Percentiles rank a stretch among this genome's conserved stretches.
phyloP scores from a whole-genome alignment of 2,888 invertebrate genomes.

The Kryphioiulus occultus region DNA sequence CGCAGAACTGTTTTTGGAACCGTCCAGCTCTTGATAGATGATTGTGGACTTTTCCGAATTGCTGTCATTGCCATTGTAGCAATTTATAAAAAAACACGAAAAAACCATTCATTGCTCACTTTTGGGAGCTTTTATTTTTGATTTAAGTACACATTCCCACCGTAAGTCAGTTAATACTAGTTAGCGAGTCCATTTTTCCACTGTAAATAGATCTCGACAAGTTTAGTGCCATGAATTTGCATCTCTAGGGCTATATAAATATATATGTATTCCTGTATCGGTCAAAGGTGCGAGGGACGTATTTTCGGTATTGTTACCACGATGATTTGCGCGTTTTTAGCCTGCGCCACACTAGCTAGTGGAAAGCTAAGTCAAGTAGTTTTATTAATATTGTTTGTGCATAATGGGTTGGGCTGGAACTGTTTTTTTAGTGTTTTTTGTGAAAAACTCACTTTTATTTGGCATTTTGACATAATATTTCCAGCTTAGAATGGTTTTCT shows the following conservation, averaged over 20 bases:
- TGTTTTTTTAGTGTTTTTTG: neutral
- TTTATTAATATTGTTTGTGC: constrained; percentile 13
- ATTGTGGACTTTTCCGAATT: constrained; percentile 36
- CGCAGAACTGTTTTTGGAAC: neutral
- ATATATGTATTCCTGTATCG: constrained; percentile 12
- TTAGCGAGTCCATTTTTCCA: constrained; percentile 26
- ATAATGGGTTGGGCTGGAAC: neutral
- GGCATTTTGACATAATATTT: neutral
- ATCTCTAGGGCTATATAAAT: constrained; percentile 12
- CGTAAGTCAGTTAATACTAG: constrained; percentile 21
- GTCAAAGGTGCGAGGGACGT: neutral
- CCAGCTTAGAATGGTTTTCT: neutral
- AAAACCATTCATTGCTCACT: neutral
- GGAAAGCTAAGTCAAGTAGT: constrained; percentile 2
- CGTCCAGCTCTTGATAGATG: constrained; percentile 27
- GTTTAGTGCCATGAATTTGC: constrained; percentile 38
- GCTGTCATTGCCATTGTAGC: constrained; percentile 21
- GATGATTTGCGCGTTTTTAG: neutral
- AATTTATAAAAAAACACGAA: neutral
- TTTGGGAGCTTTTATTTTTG: constrained; percentile 39
- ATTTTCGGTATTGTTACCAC: neutral
- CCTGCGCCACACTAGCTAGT: neutral
- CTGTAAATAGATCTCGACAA: constrained; percentile 39
- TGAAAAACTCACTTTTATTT: neutral
- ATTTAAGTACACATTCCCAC: constrained; percentile 19